Evolutionary conservation across 53 echinoderm and acorn worm genomes (phyloP).

Genomic region (Holothuria leucospilota): DNA sequence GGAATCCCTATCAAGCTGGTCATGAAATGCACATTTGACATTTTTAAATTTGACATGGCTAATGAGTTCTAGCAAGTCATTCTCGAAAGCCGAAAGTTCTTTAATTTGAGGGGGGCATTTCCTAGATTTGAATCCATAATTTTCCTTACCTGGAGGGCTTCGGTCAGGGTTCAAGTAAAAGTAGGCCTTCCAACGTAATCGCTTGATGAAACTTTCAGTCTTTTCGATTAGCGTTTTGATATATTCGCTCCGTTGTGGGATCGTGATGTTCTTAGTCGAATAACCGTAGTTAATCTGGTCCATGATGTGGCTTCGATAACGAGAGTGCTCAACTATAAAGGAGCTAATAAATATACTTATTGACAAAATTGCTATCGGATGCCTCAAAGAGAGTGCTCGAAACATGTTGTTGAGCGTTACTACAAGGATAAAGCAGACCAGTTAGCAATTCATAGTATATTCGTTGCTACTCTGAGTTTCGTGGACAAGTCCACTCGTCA

Average conservation of each 20-base stretch:
- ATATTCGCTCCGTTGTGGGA: slow-evolving; percentile 4
- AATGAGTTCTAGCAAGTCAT: not conserved
- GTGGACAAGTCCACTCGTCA: no score
- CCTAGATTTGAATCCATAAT: slow-evolving; percentile 1
- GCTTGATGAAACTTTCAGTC: slow-evolving; percentile 12
- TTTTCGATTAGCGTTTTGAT: slow-evolving; percentile 40
- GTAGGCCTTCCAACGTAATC: slow-evolving; percentile 22
- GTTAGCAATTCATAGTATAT: no score
- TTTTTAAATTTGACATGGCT: slow-evolving; percentile 13
- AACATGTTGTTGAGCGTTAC: no score
- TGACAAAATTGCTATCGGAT: no score
- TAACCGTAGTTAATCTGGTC: slow-evolving; percentile 18
- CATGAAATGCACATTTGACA: slow-evolving; percentile 37
- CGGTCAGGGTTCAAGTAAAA: not conserved
- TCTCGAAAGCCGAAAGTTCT: not conserved
- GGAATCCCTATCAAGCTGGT: not conserved
- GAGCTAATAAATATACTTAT: not conserved
- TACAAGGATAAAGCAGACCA: no score
- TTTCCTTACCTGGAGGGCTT: not conserved
- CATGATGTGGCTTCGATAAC: slow-evolving; percentile 13
- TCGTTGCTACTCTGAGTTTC: no score
- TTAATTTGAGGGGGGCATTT: not conserved
- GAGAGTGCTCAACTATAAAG: not conserved
- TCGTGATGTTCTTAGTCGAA: no score
- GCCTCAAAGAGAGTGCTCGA: no score